These are phyloP conservation scores for Chloroceryle aenea DNA, from an alignment of 2,113 vertebrate genomes.

Conservation along the genomic window DNA sequence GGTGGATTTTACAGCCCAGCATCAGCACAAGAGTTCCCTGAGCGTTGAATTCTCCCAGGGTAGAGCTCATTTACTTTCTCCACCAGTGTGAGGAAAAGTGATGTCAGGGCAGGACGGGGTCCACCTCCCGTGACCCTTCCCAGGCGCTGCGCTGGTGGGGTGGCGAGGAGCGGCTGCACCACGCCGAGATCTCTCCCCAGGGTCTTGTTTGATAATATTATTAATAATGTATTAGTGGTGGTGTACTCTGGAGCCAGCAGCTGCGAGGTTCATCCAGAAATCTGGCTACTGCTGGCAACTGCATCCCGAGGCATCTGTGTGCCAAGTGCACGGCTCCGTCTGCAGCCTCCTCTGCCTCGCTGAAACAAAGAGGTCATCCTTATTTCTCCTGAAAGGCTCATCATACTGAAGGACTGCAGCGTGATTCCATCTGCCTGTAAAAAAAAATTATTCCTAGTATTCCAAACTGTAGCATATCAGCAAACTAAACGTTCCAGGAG, in stretches of 20 bases:
- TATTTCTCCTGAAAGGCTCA: background rate
- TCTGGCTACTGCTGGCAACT: background rate
- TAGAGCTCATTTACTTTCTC: fast-evolving
- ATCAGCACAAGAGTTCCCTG: background rate
- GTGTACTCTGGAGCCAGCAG: background rate
- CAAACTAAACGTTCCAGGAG: background rate
- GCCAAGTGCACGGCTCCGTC: background rate
- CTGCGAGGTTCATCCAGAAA: background rate
- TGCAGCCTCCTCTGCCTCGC: background rate
- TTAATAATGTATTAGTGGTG: background rate
- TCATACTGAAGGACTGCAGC: background rate
- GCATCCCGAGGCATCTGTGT: background rate
- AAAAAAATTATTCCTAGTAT: background rate
- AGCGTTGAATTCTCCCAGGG: background rate
- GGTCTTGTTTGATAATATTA: background rate
- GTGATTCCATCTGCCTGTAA: background rate
- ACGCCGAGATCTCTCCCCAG: fast-evolving
- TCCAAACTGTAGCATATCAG: background rate
- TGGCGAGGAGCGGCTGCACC: fast-evolving
- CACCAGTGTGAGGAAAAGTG: background rate
- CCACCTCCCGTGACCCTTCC: fast-evolving
- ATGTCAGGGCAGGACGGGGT: fast-evolving
- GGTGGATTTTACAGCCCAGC: background rate
- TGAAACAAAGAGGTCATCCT: background rate
- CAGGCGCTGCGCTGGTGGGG: background rate